Evolutionary conservation across 2,797 vertebrate genomes (phyloP), one percentile per base, ranked within the genome.

Genomic region (Sylvia borin): DNA sequence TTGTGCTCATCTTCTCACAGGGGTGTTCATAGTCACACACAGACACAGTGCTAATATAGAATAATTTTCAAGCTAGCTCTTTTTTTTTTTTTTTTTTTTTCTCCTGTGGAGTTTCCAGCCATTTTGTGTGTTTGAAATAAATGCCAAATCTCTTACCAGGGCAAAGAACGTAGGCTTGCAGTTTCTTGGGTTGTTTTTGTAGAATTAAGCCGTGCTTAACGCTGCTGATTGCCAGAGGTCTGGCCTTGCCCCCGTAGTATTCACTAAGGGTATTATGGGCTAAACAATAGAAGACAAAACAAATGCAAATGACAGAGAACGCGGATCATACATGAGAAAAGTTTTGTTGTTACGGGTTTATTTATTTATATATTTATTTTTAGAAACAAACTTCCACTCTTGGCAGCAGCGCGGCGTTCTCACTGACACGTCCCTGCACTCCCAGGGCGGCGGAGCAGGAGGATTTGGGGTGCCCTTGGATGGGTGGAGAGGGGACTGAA

Each of bases 361-460:
- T 50, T 77, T 45, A 14, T 40, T 51, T 64, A 26, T 27, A 17
- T 26, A 19, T 9, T 32, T 55, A 4, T 4, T 31, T 32, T 3
- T 11, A 50, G 38, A 20, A 34, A 12, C 45, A 19, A 20, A 8
- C 32, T 85, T 73, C 7, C 12, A 1, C 32, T 32, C 0, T 4
- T 11, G 7, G 43, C 76, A 70, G 85, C 42, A 40, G 32, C 19
- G 42, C 42, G 19, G 0, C 3, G 13, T 16, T 5, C 42, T 42
- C 14, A 2, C 16, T 36, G 16, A 2, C 3, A 0, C 22, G 8
- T 38, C 40, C 21, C 0, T 19, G 58, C 1, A 0, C 38, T 7
- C 21, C 34, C 21, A 45, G 36, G 36, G 60, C 25, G 16, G 67
- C 31, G 8, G 32, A 34, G 5, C 5, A 19, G 55, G 31, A 48